Base-by-base conservation (phyloP, 2,113 vertebrate species). In the Brachyhypopomus occidentalis region DNA sequence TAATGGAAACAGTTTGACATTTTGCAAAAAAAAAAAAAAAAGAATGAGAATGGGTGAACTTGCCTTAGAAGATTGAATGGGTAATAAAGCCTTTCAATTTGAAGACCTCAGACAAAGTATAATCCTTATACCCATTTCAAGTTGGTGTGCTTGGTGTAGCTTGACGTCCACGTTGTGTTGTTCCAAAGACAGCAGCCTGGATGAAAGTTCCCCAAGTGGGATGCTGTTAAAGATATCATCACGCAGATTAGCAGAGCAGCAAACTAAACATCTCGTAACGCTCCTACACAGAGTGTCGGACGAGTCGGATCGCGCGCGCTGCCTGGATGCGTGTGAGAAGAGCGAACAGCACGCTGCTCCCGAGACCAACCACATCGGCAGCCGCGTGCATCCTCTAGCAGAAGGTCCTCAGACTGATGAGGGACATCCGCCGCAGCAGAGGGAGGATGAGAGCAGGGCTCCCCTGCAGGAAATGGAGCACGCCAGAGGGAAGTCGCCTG, bases 361-460 rank as follows among this genome's bases (percentile, higher is more conserved):
- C 0, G 96, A 96, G 75, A 91, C 90, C 56, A 97, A 97, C 90
- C 95, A 98, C 20, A 52, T 94, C 22, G 92, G 93, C 77, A 71
- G 73, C 58, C 77, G 67, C 56, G 14, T 76, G 11, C 66, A 60
- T 25, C 73, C 70, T 48, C 62, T 80, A 17, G 34, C 66, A 1
- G 83, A 84, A 27, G 56, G 60, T 36, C 86, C 80, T 78, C 89
- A 79, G 90, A 87, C 12, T 16, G 73, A 75, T 0, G 60, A 83
- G 62, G 92, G 91, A 59, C 17, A n/a, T 0, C 90, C 88, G 75
- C 91, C 87, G 27, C 86, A 83, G 78, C 81, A 87, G 36, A 88
- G 73, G 45, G 73, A 82, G 55, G 72, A 66, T 48, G 79, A 75
- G 62, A 82, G 48, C 64, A n/a, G 41, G 25, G 20, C 25, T 60